Conservation (phyloP, 2,113 vertebrate species). For the Cryptoleucopteryx plumbea region DNA sequence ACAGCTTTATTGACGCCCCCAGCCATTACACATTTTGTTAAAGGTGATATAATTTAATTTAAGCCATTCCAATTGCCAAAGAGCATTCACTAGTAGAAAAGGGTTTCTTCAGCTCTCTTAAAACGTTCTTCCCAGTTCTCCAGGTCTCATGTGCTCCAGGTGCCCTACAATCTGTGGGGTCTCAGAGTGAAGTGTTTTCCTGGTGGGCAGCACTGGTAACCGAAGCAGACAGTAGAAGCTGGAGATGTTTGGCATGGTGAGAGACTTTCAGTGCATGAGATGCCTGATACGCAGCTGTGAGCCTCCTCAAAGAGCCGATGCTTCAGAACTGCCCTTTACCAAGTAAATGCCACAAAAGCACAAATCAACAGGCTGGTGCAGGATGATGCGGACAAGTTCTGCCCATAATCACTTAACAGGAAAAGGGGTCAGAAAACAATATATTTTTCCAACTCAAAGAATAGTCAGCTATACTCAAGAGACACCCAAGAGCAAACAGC, state of each 20-base stretch:
- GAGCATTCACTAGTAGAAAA: not conserved
- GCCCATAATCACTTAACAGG: not conserved
- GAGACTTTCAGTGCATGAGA: not conserved
- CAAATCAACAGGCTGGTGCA: conserved; percentile 20
- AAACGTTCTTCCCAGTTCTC: not conserved
- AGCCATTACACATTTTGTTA: conserved; percentile 25
- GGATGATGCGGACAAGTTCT: not conserved
- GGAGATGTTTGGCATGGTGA: not conserved
- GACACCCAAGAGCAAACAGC: not conserved
- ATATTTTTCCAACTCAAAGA: not conserved
- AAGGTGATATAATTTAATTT: not conserved
- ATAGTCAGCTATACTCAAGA: not conserved
- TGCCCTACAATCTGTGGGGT: conserved; percentile 7
- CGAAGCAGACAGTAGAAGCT: conserved; percentile 2
- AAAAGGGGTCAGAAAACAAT: not conserved
- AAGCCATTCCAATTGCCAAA: not conserved
- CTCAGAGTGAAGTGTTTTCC: conserved; percentile 2
- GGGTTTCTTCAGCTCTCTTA: not conserved
- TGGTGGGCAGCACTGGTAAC: not conserved
- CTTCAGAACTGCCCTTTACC: conserved; percentile 30
- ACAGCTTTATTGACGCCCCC: conserved; percentile 1
- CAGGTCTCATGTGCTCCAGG: not conserved
- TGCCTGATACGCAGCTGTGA: not conserved
- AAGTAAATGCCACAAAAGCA: conserved; percentile 54
- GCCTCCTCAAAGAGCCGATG: conserved; percentile 5